These are phyloP conservation scores for Zoanthus sansibaricus DNA, from an alignment of 92 coral and sea anemone genomes.

Conservation along the genomic window DNA sequence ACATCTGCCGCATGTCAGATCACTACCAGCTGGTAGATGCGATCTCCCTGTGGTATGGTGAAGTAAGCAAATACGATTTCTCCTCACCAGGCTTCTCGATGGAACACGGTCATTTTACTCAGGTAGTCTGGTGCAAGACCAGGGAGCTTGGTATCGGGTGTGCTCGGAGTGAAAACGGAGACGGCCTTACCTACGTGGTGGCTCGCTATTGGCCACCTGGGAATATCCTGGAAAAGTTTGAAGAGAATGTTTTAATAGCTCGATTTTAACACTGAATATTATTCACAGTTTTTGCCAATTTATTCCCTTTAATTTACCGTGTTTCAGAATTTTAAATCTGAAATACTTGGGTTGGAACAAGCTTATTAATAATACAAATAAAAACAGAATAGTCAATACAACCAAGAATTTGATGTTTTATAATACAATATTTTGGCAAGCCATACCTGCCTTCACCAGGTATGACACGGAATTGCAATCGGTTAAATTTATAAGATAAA, in stretches of 20 bases:
- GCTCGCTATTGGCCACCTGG: constrained; percentile 96
- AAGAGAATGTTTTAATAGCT: constrained; percentile 68
- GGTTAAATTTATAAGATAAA: too few relatives aligned
- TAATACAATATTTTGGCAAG: too few relatives aligned
- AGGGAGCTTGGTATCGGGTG: constrained; percentile 87
- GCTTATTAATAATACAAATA: too few relatives aligned
- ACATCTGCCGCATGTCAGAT: constrained; percentile 80
- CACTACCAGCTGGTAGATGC: constrained; percentile 72
- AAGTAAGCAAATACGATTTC: constrained; percentile 69
- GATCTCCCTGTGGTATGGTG: constrained; percentile 83
- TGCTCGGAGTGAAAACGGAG: constrained; percentile 81
- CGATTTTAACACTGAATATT: constrained; percentile 13
- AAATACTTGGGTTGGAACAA: too few relatives aligned
- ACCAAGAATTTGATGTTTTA: too few relatives aligned
- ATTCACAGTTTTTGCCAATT: background rate
- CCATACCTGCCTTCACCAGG: too few relatives aligned
- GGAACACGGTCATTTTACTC: constrained; percentile 87
- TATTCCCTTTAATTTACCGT: background rate
- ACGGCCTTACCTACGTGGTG: constrained; percentile 74
- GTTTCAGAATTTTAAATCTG: background rate
- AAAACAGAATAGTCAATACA: too few relatives aligned
- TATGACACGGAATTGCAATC: too few relatives aligned
- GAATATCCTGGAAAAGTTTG: constrained; percentile 76
- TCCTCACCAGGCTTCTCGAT: constrained; percentile 75
- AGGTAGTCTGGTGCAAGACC: constrained; percentile 91